Base-by-base conservation (phyloP, 2,888 invertebrate species). In the Cactoblastis cactorum region DNA sequence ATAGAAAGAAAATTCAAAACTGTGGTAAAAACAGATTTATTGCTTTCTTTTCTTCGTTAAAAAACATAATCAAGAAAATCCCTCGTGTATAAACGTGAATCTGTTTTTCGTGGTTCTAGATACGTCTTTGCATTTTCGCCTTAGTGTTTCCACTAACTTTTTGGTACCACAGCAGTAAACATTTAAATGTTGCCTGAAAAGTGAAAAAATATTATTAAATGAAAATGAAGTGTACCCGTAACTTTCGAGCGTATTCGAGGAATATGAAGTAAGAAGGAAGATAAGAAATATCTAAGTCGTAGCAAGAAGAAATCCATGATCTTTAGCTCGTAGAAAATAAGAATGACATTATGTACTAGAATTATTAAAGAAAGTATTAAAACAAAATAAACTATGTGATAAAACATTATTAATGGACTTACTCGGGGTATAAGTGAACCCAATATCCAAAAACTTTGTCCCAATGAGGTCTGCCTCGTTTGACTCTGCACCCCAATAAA, bases 91-190 rank as follows among this genome's bases (percentile, higher is more conserved):
- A 56, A 88, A 85, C 18, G 77, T 74, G 53, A 88, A 74, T 54
- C 74, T 84, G n/a, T 85, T 87, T 67, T 80, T 83, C 33, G 76
- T 79, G 39, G 60, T 70, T 54, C 65, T 74, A 35, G 84, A 75
- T 45, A 71, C 67, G 49, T 70, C 54, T 63, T 73, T 80, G 66
- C 87, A 87, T 57, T 81, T 80, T 41, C 60, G 68, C 62, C 74
- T 74, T 61, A 90, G 68, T 57, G 74, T 61, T 69, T 78, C 83
- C 33, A 87, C 84, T 79, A 90, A 65, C 69, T 83, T 82, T 77
- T 90, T 90, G 82, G 90, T 86, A 77, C 90, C 90, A 67, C 90
- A 90, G 73, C 88, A 87, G 57, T 79, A 90, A 43, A 90, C 53
- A 33, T 75, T 76, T 33, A 90, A 61, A 52, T 77, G 73, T 49